These are phyloP conservation scores for Carlito syrichta DNA, from an alignment of 2,113 vertebrate species.

Conservation along the genomic window DNA sequence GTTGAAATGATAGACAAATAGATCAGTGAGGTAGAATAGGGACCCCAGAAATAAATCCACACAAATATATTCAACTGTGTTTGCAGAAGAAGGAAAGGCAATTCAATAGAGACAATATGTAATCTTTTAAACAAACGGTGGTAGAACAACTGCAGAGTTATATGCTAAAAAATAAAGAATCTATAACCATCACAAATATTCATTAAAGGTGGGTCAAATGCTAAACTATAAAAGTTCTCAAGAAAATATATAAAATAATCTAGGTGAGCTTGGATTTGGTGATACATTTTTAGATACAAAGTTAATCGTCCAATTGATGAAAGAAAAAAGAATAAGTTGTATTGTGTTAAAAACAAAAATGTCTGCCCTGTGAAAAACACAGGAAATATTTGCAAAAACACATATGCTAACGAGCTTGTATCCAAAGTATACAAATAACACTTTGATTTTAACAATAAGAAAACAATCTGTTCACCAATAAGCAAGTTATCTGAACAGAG, in stretches of 20 bases:
- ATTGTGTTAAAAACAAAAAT: neutral
- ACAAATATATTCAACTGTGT: neutral
- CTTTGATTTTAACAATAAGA: neutral
- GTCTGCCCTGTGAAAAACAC: neutral
- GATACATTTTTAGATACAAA: neutral
- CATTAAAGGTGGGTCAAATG: neutral
- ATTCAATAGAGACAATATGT: neutral
- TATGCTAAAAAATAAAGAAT: neutral
- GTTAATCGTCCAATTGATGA: neutral
- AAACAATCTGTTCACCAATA: neutral
- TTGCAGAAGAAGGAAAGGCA: neutral
- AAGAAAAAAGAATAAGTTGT: neutral
- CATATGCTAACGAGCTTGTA: neutral
- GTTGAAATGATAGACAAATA: neutral
- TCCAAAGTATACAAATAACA: neutral
- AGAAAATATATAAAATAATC: neutral
- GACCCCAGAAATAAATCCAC: neutral
- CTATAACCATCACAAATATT: neutral
- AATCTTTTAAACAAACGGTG: neutral
- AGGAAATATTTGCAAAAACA: neutral
- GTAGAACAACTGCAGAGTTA: neutral
- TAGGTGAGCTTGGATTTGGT: neutral
- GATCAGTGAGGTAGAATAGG: neutral
- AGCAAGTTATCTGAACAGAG: neutral
- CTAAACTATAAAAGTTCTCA: neutral